Evolutionary conservation across 2,113 vertebrate genomes (phyloP), one percentile per base, ranked within the genome.

Genomic region (Pedetes capensis): DNA sequence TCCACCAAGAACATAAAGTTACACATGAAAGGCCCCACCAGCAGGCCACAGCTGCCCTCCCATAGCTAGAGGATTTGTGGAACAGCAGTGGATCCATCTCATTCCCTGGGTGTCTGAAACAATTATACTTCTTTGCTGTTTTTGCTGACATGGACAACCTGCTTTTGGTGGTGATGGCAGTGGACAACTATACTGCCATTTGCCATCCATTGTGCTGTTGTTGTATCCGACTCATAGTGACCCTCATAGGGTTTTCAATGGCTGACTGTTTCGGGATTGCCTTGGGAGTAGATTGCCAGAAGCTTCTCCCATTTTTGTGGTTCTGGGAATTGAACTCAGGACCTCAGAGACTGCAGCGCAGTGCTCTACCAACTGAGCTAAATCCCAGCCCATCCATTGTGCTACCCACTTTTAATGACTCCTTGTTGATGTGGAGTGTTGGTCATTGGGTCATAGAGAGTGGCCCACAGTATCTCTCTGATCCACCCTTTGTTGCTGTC

Each of bases 71-170:
- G 53, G 12, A n/a, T 64, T 27, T 91, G 23, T 79, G 69, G 90
- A 93, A 59, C 55, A 53, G 34, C 3, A 69, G 34, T 1, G 55
- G 81, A 71, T 51, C 9, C 18, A 83, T 91, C 39, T 94, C 72
- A 34, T 95, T 90, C 87, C 90, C 63, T 69, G 69, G 47, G 17
- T 93, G 91, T 13, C 69, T 96, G 34, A 8, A 59, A 9, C 91
- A 96, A 1, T 34, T 90, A 49, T 59, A 90, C 5, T 96, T 93
- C 81, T 95, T 96, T 63, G 29, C 91, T 78, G 76, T 93, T 87
- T 93, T 95, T 90, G 93, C 90, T 29, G 44, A 95, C 34, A 93
- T 72, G 95, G 87, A 93, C 71, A 94, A 51, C 14, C 37, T 96
- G 37, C 87, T 83, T 71, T 37, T 96, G 32, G 89, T 34, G 0